phyloP scores from a whole-genome alignment of 1,140 invertebrate genomes.

The Pseudomyrmex pallidus region DNA sequence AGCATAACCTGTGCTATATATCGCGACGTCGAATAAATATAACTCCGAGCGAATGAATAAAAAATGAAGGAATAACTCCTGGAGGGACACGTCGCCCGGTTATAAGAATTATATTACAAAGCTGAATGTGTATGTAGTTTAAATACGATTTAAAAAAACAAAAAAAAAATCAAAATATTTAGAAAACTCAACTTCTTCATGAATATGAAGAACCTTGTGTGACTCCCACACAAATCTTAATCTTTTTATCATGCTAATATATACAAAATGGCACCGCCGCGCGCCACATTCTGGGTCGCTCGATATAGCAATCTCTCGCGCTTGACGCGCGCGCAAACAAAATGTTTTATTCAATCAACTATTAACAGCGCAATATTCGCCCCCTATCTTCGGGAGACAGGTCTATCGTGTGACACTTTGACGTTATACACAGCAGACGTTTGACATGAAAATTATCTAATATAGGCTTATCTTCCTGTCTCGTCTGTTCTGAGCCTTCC shows the following conservation, averaged over 20 bases:
- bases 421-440: constrained; percentile 44
- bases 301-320: neutral
- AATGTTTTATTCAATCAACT: constrained; percentile 56
- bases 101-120: too few relatives aligned
- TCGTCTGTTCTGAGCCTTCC: constrained; percentile 45
- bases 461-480: constrained; percentile 50
- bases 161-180: too few relatives aligned
- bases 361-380: constrained; percentile 53
- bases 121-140: neutral
- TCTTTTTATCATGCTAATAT: neutral
- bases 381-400: constrained; percentile 41
- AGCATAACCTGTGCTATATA: too few relatives aligned
- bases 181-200: neutral
- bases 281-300: neutral
- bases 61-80: too few relatives aligned
- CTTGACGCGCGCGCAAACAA: neutral
- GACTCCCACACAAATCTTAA: neutral
- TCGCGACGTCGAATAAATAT: too few relatives aligned
- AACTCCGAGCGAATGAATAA: too few relatives aligned
- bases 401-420: constrained; percentile 30
- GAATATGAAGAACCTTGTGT: neutral
- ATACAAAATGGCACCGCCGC: neutral
- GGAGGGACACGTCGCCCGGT: too few relatives aligned
- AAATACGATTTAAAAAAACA: neutral
- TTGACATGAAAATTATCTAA: constrained; percentile 61